Conservation (phyloP, 2,888 invertebrate species). For the Metallyticus violacea region DNA sequence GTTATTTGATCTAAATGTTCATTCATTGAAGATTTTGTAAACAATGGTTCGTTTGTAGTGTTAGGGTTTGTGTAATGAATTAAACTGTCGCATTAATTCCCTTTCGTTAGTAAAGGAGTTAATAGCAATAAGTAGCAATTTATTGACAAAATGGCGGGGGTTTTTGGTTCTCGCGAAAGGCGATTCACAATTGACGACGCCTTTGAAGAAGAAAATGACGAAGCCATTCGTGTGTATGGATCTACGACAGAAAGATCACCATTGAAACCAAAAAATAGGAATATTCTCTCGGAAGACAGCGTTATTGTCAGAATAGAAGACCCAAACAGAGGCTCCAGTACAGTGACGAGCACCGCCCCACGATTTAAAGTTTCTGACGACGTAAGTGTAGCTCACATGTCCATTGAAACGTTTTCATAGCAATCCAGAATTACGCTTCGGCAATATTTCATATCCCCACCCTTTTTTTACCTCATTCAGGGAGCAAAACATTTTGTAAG, state of each 20-base stretch:
- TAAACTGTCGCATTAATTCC: not conserved
- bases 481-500: too few species aligned
- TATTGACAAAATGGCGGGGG: slow-evolving; percentile 27
- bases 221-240: slow-evolving; percentile 78
- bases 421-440: too few species aligned
- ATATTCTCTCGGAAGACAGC: slow-evolving; percentile 51
- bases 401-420: too few species aligned
- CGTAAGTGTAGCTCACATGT: slow-evolving; percentile 40
- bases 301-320: slow-evolving; percentile 53
- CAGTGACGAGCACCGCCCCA: slow-evolving; percentile 31
- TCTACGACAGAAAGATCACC: slow-evolving; percentile 71
- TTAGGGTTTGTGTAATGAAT: not conserved
- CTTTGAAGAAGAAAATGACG: slow-evolving; percentile 81
- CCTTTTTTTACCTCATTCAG: too few species aligned
- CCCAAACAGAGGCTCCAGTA: slow-evolving; percentile 33
- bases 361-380: slow-evolving; percentile 41
- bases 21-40: not conserved
- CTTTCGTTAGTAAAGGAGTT: not conserved
- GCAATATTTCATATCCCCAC: too few species aligned
- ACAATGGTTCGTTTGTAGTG: not conserved
- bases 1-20: not conserved
- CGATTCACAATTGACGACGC: slow-evolving; percentile 78
- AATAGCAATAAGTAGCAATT: not conserved
- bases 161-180: slow-evolving; percentile 27
- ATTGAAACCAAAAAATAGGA: slow-evolving; percentile 55